Evolutionary conservation across 2,113 vertebrate genomes (phyloP).

Genomic region (Austrofundulus limnaeus): DNA sequence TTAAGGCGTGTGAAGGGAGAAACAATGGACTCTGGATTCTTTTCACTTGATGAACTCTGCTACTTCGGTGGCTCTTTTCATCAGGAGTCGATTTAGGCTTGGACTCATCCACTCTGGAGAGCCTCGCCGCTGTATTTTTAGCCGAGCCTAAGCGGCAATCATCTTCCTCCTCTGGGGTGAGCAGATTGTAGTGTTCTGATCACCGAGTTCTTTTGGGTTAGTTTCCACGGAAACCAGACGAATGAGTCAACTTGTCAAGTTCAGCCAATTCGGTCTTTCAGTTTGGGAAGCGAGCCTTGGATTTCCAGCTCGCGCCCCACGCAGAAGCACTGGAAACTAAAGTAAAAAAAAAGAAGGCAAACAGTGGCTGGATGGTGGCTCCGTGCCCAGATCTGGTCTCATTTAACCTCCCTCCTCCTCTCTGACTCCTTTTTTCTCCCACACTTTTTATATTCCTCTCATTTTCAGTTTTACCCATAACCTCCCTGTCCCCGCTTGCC

Average conservation of each 20-base stretch:
- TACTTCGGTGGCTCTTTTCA: not conserved
- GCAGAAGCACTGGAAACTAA: conserved; percentile 51
- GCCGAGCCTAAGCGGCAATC: conserved; percentile 41
- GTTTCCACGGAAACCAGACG: conserved; percentile 69
- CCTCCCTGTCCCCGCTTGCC: not conserved
- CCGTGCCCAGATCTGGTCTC: conserved; percentile 48
- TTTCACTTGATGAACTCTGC: conserved; percentile 3
- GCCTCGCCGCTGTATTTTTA: conserved; percentile 52
- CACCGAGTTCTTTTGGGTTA: conserved; percentile 44
- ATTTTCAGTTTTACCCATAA: conserved; percentile 9
- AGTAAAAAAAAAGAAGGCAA: conserved; percentile 50
- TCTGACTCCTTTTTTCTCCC: conserved; percentile 31
- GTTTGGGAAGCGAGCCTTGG: conserved; percentile 22
- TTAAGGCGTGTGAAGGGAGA: not conserved
- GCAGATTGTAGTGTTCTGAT: conserved; percentile 36
- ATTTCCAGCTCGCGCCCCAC: conserved; percentile 28
- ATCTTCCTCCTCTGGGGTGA: conserved; percentile 44
- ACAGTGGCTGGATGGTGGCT: conserved; percentile 42
- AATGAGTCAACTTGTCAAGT: conserved; percentile 59
- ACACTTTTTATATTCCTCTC: conserved; percentile 22
- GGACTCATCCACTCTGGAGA: conserved; percentile 9
- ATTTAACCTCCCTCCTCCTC: conserved; percentile 38
- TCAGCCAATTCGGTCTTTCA: conserved; percentile 41
- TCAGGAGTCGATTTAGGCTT: conserved; percentile 4
- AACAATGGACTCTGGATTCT: not conserved